A percentile compares a stretch with the other conserved stretches of the same genome.
phyloP scores from a whole-genome alignment of 2,888 invertebrate species.

The Rosalia funebris region DNA sequence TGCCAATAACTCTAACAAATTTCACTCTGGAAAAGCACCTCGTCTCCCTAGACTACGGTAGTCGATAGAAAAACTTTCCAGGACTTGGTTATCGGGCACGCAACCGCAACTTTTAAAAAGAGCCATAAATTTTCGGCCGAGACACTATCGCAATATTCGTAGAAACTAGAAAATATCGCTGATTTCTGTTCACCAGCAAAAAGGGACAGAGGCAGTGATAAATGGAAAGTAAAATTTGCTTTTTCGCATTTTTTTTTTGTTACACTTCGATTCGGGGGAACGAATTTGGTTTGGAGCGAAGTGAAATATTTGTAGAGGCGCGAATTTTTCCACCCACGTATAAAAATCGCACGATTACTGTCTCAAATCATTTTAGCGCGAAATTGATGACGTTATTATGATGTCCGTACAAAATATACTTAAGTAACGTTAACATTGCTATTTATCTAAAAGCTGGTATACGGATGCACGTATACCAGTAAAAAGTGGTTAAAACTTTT shows the following conservation, averaged over 20 bases:
- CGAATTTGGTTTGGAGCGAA: neutral
- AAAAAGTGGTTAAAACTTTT: no score
- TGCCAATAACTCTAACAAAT: no score
- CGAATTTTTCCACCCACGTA: no score
- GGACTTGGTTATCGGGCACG: slow-evolving; percentile 9
- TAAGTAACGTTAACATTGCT: no score
- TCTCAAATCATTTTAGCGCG: no score
- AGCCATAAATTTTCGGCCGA: slow-evolving; percentile 36
- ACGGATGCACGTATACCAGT: no score
- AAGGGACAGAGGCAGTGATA: slow-evolving; percentile 17
- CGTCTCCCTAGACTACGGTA: neutral
- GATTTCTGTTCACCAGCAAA: slow-evolving; percentile 36
- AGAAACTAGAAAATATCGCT: slow-evolving; percentile 38
- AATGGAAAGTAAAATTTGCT: slow-evolving; percentile 21
- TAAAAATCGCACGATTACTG: no score
- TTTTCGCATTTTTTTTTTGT: neutral
- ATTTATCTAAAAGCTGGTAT: no score
- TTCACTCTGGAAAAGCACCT: no score
- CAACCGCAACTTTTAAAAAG: slow-evolving; percentile 40
- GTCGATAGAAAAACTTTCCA: slow-evolving; percentile 19
- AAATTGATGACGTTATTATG: no score
- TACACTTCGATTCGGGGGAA: neutral
- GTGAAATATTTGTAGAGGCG: no score
- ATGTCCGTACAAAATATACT: no score
- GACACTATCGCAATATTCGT: slow-evolving; percentile 38